Conservation (phyloP, 2,888 invertebrate genomes). For the Phengaris alcon region DNA sequence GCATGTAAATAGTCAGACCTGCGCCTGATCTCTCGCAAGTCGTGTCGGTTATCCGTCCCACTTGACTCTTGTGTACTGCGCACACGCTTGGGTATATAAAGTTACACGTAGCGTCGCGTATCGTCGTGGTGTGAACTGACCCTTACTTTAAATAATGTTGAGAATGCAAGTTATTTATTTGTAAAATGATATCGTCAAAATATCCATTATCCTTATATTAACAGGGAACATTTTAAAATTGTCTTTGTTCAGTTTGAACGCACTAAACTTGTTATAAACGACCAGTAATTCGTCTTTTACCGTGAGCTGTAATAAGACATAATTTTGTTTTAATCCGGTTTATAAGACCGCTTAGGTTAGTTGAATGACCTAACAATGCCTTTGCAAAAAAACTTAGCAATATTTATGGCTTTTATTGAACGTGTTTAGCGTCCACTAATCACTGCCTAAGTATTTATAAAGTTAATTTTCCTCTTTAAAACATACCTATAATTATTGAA, state of each 20-base stretch:
- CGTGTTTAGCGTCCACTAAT: not conserved
- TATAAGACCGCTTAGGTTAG: not conserved
- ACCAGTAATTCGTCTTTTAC: not conserved
- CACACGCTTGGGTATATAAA: no score
- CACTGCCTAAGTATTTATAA: not conserved
- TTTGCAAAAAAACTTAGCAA: not conserved
- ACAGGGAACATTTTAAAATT: not conserved
- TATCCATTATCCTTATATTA: not conserved
- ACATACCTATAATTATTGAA: not conserved
- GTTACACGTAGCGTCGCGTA: no score
- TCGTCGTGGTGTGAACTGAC: no score
- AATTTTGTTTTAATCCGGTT: slow-evolving; percentile 21
- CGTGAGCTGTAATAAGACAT: not conserved
- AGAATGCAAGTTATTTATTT: not conserved
- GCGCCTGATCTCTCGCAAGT: no score
- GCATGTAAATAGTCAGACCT: no score
- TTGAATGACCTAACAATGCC: slow-evolving; percentile 21
- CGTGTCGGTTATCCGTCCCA: no score
- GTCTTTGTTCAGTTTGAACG: not conserved
- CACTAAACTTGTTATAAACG: not conserved
- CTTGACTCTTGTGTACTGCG: no score
- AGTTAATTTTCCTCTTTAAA: not conserved
- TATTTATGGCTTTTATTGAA: not conserved
- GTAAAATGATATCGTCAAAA: not conserved
- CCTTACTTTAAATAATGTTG: no score